These are phyloP conservation scores for Nesidiocoris tenuis DNA, from an alignment of 2,888 invertebrate genomes.

Conservation along the genomic window DNA sequence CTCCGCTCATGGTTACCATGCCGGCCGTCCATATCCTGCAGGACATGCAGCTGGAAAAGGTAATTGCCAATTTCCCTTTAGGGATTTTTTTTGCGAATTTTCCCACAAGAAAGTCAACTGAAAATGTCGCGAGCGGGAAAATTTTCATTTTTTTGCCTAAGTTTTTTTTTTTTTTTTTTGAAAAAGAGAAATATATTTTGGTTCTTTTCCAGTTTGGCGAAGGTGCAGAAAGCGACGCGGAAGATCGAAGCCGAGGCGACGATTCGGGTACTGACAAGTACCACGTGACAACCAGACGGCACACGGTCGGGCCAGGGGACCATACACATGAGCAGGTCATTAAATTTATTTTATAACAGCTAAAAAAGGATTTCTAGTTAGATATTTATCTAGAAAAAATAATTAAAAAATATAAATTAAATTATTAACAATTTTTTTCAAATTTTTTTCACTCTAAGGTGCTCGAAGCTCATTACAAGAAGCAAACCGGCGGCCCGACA, in stretches of 20 bases:
- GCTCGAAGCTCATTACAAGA: constrained; percentile 58
- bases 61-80: no score
- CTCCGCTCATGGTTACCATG: constrained; percentile 58
- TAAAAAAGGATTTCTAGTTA: no score
- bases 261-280: constrained; percentile 50
- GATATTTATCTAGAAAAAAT: no score
- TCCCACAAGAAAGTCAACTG: no score
- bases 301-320: constrained; percentile 92
- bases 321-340: constrained; percentile 75
- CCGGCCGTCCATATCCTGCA: constrained; percentile 59
- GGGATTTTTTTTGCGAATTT: no score
- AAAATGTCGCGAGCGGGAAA: no score
- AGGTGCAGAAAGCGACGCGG: constrained; percentile 55
- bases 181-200: no score
- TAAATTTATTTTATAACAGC: background rate
- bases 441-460: no score
- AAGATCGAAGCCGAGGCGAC: constrained; percentile 50
- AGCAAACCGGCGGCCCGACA: constrained; percentile 54
- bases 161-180: no score
- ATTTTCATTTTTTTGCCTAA: no score
- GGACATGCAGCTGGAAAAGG: constrained; percentile 64
- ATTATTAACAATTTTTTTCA: no score
- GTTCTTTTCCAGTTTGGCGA: constrained; percentile 60
- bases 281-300: constrained; percentile 68
- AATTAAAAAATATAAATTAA: no score